Base-by-base conservation (phyloP, 2,113 vertebrate species). In the Chlamydotis undulata region DNA sequence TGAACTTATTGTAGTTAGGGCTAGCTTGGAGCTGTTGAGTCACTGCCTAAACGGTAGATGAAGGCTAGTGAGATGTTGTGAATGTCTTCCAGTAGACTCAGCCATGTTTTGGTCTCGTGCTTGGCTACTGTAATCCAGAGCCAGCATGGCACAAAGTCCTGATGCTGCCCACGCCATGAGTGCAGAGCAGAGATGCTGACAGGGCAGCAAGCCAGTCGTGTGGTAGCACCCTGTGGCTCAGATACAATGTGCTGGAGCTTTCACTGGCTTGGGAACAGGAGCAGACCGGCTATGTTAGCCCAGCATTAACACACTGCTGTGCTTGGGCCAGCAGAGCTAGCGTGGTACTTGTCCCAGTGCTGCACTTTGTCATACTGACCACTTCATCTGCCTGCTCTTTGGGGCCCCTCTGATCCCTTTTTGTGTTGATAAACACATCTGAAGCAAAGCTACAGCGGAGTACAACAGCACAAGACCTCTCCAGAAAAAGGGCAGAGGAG, bases 251-350 rank as follows among this genome's bases (percentile, higher is more conserved):
- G 24, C 71, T 73, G 71, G 31, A 76, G 76, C 16, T 65, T 24
- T 22, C 23, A 11, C 7, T 37, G 60, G 67, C 71, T 13, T 31
- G 71, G 71, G 31, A 41, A 26, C 47, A 61, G 71, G 43, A 25
- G 25, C 50, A n/a, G 5, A 5, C 25, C 13, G 68, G 29, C 1
- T 45, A 4, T 12, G 13, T 56, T 18, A 87, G 70, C 17, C 39
- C 63, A 60, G 57, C 14, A 15, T 31, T 7, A 25, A 47, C 39
- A 28, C 23, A 13, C 16, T 17, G 80, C 49, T 50, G 35, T 28
- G n/a, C 52, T 13, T 68, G 64, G 17, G 49, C 53, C 7, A 5
- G 29, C 0, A 0, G 29, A 76, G 14, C 57, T 43, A n/a, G 8
- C 1, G 5, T 4, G 49, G 49, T 52, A n/a, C 0, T 0, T 56